Percentiles rank a stretch among this genome's conserved stretches.
phyloP scores from a whole-genome alignment of 2,888 invertebrate genomes.

The Vanessa cardui region DNA sequence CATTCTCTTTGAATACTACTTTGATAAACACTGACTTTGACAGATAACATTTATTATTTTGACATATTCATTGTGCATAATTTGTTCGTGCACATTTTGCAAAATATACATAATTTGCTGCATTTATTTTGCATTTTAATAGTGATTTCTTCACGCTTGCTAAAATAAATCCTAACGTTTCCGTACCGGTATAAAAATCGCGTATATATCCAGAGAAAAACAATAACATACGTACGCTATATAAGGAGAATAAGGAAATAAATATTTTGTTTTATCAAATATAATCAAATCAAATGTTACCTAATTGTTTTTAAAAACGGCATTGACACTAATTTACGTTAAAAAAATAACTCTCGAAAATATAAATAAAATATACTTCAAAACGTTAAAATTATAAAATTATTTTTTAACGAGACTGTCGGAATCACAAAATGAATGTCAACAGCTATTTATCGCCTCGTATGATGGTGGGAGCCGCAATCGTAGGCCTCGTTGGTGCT shows the following conservation, averaged over 20 bases:
- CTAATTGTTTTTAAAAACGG: no score
- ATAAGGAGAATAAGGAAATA: no score
- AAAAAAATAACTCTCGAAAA: neutral
- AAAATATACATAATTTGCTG: neutral
- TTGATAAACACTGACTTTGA: neutral
- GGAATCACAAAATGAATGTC: conserved; percentile 26
- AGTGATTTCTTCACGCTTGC: neutral
- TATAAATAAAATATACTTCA: no score
- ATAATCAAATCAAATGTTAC: no score
- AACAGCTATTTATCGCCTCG: conserved; percentile 60
- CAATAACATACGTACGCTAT: no score
- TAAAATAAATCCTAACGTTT: neutral
- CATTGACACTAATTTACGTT: neutral
- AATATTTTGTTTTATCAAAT: no score
- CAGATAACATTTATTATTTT: conserved; percentile 8
- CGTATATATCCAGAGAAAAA: no score
- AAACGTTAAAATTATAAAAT: no score
- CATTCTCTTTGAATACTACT: no score
- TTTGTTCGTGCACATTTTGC: conserved; percentile 5
- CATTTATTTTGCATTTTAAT: neutral
- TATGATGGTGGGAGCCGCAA: conserved; percentile 73
- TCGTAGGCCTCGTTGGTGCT: conserved; percentile 77
- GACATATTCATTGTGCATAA: neutral
- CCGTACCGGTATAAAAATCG: neutral
- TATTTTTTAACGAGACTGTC: neutral